Base-by-base conservation (phyloP, 2,888 invertebrate species). In the Oscheius sp. region DNA sequence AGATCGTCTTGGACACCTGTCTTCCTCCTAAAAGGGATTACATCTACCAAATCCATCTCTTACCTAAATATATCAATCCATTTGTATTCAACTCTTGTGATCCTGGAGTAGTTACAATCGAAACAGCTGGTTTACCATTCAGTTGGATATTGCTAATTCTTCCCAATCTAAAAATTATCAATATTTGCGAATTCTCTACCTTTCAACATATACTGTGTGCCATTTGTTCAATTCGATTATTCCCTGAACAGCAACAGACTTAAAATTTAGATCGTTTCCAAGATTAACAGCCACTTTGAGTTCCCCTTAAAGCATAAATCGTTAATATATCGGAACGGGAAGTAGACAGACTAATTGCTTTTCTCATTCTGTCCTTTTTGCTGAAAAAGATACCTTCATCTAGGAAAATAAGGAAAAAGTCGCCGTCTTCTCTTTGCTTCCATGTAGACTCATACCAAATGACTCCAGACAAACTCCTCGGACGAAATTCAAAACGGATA, bases 61-160 rank as follows among this genome's bases (percentile, higher is more conserved):
- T 20, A 73, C 75, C 80, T 1, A 80, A 17, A 64, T 72, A 77
- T 4, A 74, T 64, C 8, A 77, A 49, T 69, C 80, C 80, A 62
- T 80, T 74, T 0, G 77, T 71, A 59, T 77, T 70, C 28, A 80
- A 63, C 47, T 68, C 64, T 22, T 57, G 70, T 47, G 75, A 70
- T 45, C 77, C 80, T 1, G 77, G 75, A 12, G 77, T 72, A 2
- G 80, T 70, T 2, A 80, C 71, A 24, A 76, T 67, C 14, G 72
- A 61, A 32, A 77, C 64, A 12, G 73, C 68, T 41, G 70, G 67
- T 63, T 67, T 68, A 17, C 70, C 73, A 47, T 77, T 76, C 17
- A 74, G 62, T 50, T 65, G 65, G 22, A 80, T 30, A 22, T 70
- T 70, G 49, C 71, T 72, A 59, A 70, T 71, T 20, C 80, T 54